Evolutionary conservation across 2,113 vertebrate genomes (phyloP).

Genomic region (Natator depressus): DNA sequence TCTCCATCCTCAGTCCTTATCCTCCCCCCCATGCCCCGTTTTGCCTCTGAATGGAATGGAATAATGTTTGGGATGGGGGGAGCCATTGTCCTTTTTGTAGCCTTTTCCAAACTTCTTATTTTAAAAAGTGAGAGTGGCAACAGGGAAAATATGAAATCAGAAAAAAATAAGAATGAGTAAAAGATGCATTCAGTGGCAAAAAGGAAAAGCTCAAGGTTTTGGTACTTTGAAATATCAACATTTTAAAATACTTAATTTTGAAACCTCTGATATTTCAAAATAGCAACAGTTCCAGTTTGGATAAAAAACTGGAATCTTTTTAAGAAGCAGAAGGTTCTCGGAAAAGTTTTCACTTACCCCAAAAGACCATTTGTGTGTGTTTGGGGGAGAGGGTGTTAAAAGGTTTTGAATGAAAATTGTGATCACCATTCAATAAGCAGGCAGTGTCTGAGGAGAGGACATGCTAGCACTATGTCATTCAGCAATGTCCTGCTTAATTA

Average conservation of each 20-base stretch:
- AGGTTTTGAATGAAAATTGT: not conserved
- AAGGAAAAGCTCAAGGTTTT: not conserved
- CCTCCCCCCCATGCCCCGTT: fast-evolving
- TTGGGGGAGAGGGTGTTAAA: not conserved
- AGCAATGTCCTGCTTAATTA: conserved; percentile 29
- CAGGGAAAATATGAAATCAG: not conserved
- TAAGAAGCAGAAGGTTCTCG: not conserved
- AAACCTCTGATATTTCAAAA: not conserved
- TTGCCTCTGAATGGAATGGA: not conserved
- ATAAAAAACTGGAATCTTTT: not conserved
- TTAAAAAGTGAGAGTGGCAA: not conserved
- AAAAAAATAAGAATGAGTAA: not conserved
- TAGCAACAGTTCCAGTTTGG: not conserved
- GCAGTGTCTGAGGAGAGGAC: not conserved
- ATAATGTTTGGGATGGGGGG: not conserved
- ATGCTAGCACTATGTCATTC: not conserved
- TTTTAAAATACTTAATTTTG: not conserved
- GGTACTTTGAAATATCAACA: not conserved
- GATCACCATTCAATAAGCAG: not conserved
- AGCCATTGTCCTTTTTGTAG: not conserved
- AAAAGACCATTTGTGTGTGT: no score
- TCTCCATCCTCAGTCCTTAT: not conserved
- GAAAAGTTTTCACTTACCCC: no score
- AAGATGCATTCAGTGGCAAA: not conserved
- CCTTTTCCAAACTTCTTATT: not conserved